Conservation (phyloP, 1,140 invertebrate species). For the Gyrodactylus salaris region DNA sequence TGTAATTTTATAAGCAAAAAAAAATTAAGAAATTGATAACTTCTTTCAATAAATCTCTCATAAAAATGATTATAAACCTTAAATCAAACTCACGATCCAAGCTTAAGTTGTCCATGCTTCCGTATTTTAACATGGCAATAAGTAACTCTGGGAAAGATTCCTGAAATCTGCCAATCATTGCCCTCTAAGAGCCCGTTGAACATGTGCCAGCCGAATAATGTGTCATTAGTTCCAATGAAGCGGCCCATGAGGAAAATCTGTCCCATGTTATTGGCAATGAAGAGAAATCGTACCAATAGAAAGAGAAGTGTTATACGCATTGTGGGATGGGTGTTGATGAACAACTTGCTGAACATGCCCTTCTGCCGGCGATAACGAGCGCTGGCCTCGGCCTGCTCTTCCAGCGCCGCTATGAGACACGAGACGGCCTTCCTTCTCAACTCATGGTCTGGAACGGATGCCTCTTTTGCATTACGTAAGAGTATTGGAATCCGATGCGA, state of each 20-base stretch:
- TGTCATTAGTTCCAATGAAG: conserved; percentile 7
- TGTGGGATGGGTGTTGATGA: background rate
- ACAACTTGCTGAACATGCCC: conserved; percentile 1
- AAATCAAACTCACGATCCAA: background rate
- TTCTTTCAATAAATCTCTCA: too few relatives aligned
- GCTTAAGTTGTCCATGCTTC: conserved; percentile 1
- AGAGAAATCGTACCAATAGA: conserved; percentile 3
- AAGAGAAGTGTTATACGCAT: conserved; percentile 2
- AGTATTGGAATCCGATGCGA: conserved; percentile 1
- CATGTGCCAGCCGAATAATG: background rate
- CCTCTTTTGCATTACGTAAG: conserved; percentile 1
- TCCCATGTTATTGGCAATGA: conserved; percentile 5
- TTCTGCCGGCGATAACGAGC: background rate
- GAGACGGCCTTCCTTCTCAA: conserved; percentile 1
- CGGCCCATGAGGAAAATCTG: conserved; percentile 4
- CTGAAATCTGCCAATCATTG: conserved; percentile 5
- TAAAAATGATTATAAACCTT: too few relatives aligned
- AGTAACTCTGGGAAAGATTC: conserved; percentile 6
- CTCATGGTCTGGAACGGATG: conserved; percentile 3
- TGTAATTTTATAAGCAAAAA: too few relatives aligned
- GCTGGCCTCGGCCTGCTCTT: conserved; percentile 4
- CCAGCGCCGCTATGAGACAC: conserved; percentile 4
- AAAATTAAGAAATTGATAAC: too few relatives aligned
- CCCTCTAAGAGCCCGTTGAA: conserved; percentile 3
- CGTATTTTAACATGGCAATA: background rate